Evolutionary conservation across 2,113 vertebrate genomes (phyloP).

Genomic region (Eolophus roseicapilla): DNA sequence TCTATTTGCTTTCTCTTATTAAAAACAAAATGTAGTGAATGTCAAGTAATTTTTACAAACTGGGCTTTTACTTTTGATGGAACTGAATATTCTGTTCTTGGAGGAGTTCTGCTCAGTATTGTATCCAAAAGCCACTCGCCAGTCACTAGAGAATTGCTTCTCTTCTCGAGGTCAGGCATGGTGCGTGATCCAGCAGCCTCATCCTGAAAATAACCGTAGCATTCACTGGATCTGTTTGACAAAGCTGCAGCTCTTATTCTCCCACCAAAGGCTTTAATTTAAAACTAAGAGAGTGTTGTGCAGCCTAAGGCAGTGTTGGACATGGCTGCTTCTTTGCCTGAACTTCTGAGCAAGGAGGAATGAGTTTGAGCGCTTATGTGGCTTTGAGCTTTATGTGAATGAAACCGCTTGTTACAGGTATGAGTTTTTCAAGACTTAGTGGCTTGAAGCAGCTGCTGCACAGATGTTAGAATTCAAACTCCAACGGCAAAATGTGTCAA

Average conservation of each 20-base stretch:
- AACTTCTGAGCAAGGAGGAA: background rate
- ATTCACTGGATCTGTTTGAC: background rate
- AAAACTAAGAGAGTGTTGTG: background rate
- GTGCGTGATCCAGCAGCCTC: background rate
- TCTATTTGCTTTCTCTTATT: background rate
- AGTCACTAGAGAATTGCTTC: background rate
- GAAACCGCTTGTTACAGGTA: background rate
- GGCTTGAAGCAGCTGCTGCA: background rate
- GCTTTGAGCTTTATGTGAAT: background rate
- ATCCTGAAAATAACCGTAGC: background rate
- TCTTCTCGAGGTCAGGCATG: background rate
- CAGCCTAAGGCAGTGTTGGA: background rate
- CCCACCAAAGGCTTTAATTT: background rate
- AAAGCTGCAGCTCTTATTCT: background rate
- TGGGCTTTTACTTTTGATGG: background rate
- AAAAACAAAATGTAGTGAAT: background rate
- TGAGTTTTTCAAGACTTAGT: background rate
- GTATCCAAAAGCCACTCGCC: background rate
- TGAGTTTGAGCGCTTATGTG: fast-evolving
- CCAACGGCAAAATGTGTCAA: background rate
- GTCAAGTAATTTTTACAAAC: background rate
- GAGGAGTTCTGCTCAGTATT: background rate
- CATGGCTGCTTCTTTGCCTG: background rate
- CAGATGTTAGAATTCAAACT: background rate
- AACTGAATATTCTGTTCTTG: background rate